Evolutionary conservation across 2,888 invertebrate species (phyloP), one percentile per base, ranked within the genome.

Genomic region (Bellardia pandia): DNA sequence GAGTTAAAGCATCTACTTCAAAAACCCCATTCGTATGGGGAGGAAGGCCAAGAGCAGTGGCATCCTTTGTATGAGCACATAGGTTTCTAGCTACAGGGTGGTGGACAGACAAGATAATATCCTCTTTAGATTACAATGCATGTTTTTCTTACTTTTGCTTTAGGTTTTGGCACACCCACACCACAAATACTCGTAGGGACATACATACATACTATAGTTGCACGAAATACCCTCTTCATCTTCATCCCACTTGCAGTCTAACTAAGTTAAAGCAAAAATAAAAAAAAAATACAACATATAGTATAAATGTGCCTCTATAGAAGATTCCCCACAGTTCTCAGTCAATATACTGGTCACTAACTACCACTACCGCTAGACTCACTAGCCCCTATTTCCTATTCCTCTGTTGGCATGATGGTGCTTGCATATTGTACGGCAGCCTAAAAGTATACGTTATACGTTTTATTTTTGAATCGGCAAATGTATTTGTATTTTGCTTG

Each of bases 381-480:
- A 45, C 11, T 6, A 58, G 33, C n/a, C 23, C 42, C 9, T 48
- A 42, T 64, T 30, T 58, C 53, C 62, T 40, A 30, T 42, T 40
- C 23, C 6, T 56, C n/a, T 58, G 56, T 3, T 33, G 30, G 3
- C 4, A 3, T 51, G 51, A 5, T 82, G 74, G 30, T 86, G 86
- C 78, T 45, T 68, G 56, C 45, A 53, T 64, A 33, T 51, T 53
- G 74, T 79, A 72, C 53, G 68, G 33, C 64, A 62, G 40, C 42
- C 74, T 53, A 71, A 60, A 60, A 68, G 56, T 71, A 37, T 60
- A 51, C 30, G 60, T 77, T 71, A 37, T 60, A 51, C 30, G 60
- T 77, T 69, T 86, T 75, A 60, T 78, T 78, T 76, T 80, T 76
- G 66, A 80, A 77, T 66, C 75, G 76, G 86, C 86, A 84, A 86